Percentiles rank a stretch among this genome's conserved stretches.
phyloP scores from a whole-genome alignment of 1,140 invertebrate genomes.

The Drosophila ficusphila region DNA sequence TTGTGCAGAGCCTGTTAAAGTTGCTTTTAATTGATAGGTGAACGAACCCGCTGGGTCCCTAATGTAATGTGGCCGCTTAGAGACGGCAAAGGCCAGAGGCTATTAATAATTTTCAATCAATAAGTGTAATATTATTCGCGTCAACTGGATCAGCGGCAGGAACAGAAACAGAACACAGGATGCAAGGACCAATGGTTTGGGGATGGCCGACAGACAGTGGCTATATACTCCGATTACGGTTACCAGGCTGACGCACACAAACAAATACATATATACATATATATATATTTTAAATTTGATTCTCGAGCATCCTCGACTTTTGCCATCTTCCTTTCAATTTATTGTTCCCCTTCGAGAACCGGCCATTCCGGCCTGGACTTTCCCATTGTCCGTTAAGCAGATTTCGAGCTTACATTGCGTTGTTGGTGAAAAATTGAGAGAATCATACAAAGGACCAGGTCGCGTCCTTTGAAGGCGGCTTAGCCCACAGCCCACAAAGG shows the following conservation, averaged over 20 bases:
- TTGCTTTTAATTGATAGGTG: slow-evolving; percentile 56
- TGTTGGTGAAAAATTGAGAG: slow-evolving; percentile 24
- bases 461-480: slow-evolving; percentile 26
- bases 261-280: not conserved
- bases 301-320: slow-evolving; percentile 38
- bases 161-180: slow-evolving; percentile 1
- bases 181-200: not conserved
- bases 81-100: slow-evolving; percentile 43
- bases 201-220: slow-evolving; percentile 11
- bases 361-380: slow-evolving; percentile 24
- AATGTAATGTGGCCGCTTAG: slow-evolving; percentile 32
- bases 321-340: slow-evolving; percentile 37
- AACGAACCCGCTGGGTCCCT: slow-evolving; percentile 53
- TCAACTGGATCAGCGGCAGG: slow-evolving; percentile 27
- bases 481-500: not conserved
- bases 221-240: slow-evolving; percentile 36
- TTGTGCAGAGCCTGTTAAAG: slow-evolving; percentile 22
- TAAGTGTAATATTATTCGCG: slow-evolving; percentile 51
- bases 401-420: slow-evolving; percentile 37
- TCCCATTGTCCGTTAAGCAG: slow-evolving; percentile 38
- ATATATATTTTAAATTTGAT: slow-evolving; percentile 42
- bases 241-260: slow-evolving; percentile 16
- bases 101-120: slow-evolving; percentile 61
- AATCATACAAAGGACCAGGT: slow-evolving; percentile 18
- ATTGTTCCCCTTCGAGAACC: slow-evolving; percentile 27